Evolutionary conservation across 2,888 invertebrate genomes (phyloP), one percentile per base, ranked within the genome.

Genomic region (Sphaerophoria rueppellii): DNA sequence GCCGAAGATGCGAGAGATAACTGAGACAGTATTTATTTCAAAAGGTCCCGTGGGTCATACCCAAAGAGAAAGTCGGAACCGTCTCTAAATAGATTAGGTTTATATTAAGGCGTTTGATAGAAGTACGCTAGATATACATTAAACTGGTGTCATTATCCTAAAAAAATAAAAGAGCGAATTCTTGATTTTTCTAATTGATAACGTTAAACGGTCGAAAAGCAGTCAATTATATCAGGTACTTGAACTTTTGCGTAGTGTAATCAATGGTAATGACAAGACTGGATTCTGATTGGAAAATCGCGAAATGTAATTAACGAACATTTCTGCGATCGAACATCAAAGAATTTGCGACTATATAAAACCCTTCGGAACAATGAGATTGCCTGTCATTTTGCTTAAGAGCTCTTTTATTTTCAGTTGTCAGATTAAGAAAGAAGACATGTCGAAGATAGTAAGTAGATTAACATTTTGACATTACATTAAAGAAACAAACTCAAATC

Each of bases 401-500:
- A 65, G 7, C 37, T 65, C 37, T 65, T 37, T 65, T 65, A 50
- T 65, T 65, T 6, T 4, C 37, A 52, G 37, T 50, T 52, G 43
- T 34, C 14, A 55, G 0, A 12, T 35, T 2, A 37, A 34, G 4
- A 35, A 35, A 0, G 2, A 6, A 2, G 40, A 43, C 11, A 63
- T 63, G 65, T 35, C 6, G 7, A 65, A 37, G 1, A 35, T 52
- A 0, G 75, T 54, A 76, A 76, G 75, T 67, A 2, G 11, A 14
- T 37, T 50, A 9, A 6, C 34, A 6, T 11, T 0, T 43, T 48
- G 7, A 2, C 11, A 37, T n/a, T n/a, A n/a, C n/a, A 37, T 1
- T 9, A 32, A 55, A 55, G 46, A 5, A 35, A 3, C n/a, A 1
- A 40, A 50, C 2, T 14, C 34, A 14, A 48, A 32, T 6, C 2